Conservation (phyloP, 2,113 vertebrate genomes). For the Pseudorhombus dupliciocellatus region DNA sequence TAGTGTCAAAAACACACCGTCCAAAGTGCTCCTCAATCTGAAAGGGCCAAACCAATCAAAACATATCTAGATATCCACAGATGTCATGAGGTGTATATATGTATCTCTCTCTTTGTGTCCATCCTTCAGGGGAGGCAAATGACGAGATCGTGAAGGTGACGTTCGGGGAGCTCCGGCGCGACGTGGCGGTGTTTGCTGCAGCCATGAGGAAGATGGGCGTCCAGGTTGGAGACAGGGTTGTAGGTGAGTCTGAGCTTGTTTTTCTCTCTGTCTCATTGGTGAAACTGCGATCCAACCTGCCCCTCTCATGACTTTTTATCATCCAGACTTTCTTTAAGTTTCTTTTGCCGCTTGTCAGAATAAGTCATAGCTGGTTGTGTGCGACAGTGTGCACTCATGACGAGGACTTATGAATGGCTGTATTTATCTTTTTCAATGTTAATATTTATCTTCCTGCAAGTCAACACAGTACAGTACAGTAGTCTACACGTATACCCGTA, state of each 20-base stretch:
- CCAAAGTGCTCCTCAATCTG: background rate
- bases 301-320: background rate
- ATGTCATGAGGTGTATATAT: background rate
- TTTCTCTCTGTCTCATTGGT: background rate
- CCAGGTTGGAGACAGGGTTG: conserved; percentile 89
- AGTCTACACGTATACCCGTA: background rate
- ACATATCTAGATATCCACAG: background rate
- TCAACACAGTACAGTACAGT: background rate
- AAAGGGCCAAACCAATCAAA: background rate
- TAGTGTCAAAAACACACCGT: background rate
- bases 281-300: background rate
- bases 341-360: conserved; percentile 1
- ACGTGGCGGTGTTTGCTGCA: conserved; percentile 90
- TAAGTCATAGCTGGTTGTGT: background rate
- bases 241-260: conserved; percentile 83
- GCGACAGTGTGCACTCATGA: conserved; percentile 5
- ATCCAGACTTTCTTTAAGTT: too few relatives aligned
- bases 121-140: conserved; percentile 86
- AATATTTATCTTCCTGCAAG: conserved; percentile 45
- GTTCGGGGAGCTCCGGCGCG: conserved; percentile 87
- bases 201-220: conserved; percentile 97
- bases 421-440: conserved; percentile 36
- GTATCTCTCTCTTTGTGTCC: background rate
- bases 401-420: conserved; percentile 44
- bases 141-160: conserved; percentile 94